These are phyloP conservation scores for Coremacera marginata DNA, from an alignment of 2,888 invertebrate species.

Conservation along the genomic window DNA sequence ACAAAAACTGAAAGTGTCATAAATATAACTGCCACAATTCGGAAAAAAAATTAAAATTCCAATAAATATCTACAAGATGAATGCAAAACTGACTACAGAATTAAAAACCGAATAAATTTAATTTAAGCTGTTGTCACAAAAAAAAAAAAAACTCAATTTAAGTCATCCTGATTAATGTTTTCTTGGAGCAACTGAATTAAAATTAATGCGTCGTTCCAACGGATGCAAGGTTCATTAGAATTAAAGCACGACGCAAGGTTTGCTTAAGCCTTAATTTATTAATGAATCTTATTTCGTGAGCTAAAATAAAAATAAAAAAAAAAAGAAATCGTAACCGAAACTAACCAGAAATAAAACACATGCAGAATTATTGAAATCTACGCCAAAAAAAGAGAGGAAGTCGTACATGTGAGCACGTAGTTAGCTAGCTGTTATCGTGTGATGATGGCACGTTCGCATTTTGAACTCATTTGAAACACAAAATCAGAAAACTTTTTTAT, in stretches of 20 bases:
- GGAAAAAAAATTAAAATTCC: neutral
- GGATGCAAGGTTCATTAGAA: slow-evolving; percentile 4
- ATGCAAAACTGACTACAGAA: too few relatives aligned
- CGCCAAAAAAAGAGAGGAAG: too few relatives aligned
- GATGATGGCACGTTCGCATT: neutral
- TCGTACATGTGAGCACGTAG: neutral
- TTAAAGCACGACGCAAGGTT: neutral
- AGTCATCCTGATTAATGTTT: slow-evolving; percentile 2
- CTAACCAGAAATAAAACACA: neutral
- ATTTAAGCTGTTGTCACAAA: too few relatives aligned
- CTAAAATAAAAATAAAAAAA: neutral
- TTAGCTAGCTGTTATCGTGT: neutral
- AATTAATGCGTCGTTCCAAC: neutral
- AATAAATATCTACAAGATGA: too few relatives aligned
- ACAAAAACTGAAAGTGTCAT: neutral
- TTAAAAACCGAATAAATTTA: too few relatives aligned
- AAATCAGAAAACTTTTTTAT: neutral
- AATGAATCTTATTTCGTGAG: neutral
- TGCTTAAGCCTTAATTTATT: neutral
- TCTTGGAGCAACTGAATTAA: neutral
- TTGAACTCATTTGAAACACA: neutral
- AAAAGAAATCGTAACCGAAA: neutral
- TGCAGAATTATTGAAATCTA: neutral
- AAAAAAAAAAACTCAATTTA: neutral
- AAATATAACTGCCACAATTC: neutral